Conservation (phyloP, 1,140 invertebrate genomes). For the Cryptotermes secundus region DNA sequence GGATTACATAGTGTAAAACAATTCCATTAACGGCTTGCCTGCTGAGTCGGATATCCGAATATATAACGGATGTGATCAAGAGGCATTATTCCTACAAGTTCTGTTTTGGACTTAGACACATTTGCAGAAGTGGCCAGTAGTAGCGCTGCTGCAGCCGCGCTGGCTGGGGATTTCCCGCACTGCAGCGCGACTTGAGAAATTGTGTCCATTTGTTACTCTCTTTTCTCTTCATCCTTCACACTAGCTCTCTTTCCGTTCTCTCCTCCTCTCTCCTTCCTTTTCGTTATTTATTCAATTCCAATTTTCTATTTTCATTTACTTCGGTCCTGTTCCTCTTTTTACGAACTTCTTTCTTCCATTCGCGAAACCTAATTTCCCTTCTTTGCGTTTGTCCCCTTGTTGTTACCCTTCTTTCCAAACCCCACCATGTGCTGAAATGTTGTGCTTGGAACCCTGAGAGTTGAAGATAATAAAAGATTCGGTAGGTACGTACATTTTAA, state of each 20-base stretch:
- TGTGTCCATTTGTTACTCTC: conserved; percentile 30
- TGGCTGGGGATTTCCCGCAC: too few relatives aligned
- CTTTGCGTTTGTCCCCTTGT: too few relatives aligned
- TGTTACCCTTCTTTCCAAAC: too few relatives aligned
- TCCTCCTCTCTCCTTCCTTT: conserved; percentile 26
- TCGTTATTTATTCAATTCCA: conserved; percentile 33
- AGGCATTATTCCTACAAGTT: neutral
- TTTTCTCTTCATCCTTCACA: conserved; percentile 36
- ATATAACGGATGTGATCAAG: too few relatives aligned
- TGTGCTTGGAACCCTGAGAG: too few relatives aligned
- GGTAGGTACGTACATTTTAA: too few relatives aligned
- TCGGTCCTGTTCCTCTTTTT: neutral
- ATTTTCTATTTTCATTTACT: conserved; percentile 19
- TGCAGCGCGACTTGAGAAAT: neutral
- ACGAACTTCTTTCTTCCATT: neutral
- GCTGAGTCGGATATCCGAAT: too few relatives aligned
- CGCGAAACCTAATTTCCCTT: too few relatives aligned
- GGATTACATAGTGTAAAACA: too few relatives aligned
- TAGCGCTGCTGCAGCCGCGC: neutral
- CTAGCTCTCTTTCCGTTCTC: neutral
- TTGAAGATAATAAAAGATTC: too few relatives aligned
- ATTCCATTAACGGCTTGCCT: too few relatives aligned
- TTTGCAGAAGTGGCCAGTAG: neutral
- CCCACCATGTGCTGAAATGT: too few relatives aligned
- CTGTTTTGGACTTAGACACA: neutral